Evolutionary conservation across 2,113 vertebrate species (phyloP).

Genomic region (Eclectus roratus): DNA sequence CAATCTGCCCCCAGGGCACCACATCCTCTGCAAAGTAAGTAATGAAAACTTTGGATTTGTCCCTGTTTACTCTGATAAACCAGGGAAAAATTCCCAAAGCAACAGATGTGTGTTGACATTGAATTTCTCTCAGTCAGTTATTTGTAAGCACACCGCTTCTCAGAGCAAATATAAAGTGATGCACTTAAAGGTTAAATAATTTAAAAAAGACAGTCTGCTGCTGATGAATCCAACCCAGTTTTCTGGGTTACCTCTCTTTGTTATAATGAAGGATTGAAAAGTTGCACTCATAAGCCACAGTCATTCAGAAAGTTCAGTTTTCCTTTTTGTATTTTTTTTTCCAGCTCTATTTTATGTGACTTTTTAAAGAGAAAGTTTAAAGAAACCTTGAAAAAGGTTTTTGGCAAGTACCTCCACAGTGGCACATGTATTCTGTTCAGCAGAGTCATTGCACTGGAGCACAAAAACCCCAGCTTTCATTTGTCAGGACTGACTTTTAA

Average conservation of each 20-base stretch:
- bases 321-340: not conserved
- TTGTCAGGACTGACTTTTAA: constrained; percentile 12
- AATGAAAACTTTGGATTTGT: not conserved
- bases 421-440: not conserved
- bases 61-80: not conserved
- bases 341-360: not conserved
- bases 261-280: not conserved
- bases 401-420: not conserved
- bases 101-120: not conserved
- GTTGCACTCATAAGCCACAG: not conserved
- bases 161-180: not conserved
- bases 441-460: not conserved
- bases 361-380: not conserved
- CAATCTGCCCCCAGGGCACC: not conserved
- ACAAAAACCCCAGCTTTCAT: not conserved
- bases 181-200: not conserved
- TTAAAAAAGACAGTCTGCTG: not conserved
- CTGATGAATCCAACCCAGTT: not conserved
- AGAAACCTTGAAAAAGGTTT: not conserved
- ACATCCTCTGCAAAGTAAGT: not conserved
- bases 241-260: not conserved
- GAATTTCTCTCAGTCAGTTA: not conserved
- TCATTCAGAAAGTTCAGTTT: not conserved
- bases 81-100: not conserved
- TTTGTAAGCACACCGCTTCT: not conserved